phyloP scores from a whole-genome alignment of 2,797 vertebrate species.

The Lacerta bilineata region DNA sequence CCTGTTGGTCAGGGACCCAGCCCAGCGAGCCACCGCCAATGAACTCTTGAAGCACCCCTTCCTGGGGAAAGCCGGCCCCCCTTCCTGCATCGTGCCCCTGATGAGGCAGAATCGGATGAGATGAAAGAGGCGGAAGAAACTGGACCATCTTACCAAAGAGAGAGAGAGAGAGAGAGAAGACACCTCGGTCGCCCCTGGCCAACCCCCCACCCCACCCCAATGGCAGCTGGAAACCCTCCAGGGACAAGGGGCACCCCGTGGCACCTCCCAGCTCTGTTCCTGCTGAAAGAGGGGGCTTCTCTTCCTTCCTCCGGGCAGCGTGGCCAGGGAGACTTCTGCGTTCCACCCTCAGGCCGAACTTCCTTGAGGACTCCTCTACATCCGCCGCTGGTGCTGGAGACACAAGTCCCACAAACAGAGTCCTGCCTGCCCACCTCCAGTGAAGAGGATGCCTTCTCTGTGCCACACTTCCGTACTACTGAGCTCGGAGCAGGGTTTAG shows the following conservation, averaged over 20 bases:
- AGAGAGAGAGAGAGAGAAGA: neutral
- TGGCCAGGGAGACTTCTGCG: neutral
- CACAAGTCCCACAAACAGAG: neutral
- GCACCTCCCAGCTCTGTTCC: too few relatives aligned
- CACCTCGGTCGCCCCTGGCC: neutral
- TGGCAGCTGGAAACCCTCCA: neutral
- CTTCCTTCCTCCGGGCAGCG: neutral
- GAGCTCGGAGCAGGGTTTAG: neutral
- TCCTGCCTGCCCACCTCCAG: neutral
- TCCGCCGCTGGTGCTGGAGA: neutral
- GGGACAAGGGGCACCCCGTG: neutral
- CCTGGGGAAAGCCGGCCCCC: conserved; percentile 88
- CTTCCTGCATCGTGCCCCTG: conserved; percentile 93
- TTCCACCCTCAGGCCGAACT: neutral
- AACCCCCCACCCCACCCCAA: neutral
- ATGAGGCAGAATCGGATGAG: conserved; percentile 94
- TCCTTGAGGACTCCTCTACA: neutral
- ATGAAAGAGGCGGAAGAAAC: conserved; percentile 78
- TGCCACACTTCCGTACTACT: conserved; percentile 19
- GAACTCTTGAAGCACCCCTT: conserved; percentile 94
- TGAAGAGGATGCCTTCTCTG: neutral
- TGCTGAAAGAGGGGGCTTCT: neutral
- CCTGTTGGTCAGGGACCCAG: conserved; percentile 91
- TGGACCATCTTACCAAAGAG: neutral
- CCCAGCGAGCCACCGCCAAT: conserved; percentile 87